Percentiles rank a stretch among this genome's conserved stretches.
Evolutionary conservation across 1,140 invertebrate species (phyloP).

Genomic region (Macrotrachela quadricornifera): DNA sequence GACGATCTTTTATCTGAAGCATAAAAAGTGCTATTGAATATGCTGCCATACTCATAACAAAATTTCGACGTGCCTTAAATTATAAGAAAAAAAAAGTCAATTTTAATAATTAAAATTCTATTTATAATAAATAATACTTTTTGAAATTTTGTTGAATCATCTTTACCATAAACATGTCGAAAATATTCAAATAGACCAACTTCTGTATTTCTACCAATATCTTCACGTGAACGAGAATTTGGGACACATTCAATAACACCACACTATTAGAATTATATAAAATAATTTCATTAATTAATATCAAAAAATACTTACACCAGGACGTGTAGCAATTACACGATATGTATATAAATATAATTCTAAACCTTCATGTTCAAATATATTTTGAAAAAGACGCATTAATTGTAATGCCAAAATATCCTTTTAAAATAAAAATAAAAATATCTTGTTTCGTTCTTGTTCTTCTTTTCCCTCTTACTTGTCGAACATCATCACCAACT

Average conservation of each 20-base stretch:
- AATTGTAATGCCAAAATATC: conserved; percentile 97
- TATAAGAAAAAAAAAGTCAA: no score
- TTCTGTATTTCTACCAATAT: conserved; percentile 86
- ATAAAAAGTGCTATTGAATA: conserved; percentile 92
- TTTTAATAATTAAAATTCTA: not conserved
- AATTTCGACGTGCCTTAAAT: conserved; percentile 79
- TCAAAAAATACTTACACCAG: conserved; percentile 37
- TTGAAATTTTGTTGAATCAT: conserved; percentile 75
- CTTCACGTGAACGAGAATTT: conserved; percentile 88
- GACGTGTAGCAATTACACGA: conserved; percentile 93
- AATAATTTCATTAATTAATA: no score
- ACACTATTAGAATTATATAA: conserved; percentile 32
- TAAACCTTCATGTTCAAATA: conserved; percentile 81
- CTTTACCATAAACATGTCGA: conserved; percentile 71
- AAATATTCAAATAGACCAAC: conserved; percentile 89
- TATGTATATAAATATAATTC: conserved; percentile 91
- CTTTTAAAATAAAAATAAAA: no score
- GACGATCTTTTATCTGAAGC: conserved; percentile 92
- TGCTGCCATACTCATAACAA: conserved; percentile 93
- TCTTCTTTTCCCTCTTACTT: no score
- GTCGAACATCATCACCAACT: conserved; percentile 80
- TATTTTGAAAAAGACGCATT: conserved; percentile 86
- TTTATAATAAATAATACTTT: conserved; percentile 19
- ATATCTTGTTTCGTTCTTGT: no score
- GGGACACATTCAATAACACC: conserved; percentile 98